phyloP scores from a whole-genome alignment of 2,888 invertebrate genomes.

The Caenorhabditis uteleia region DNA sequence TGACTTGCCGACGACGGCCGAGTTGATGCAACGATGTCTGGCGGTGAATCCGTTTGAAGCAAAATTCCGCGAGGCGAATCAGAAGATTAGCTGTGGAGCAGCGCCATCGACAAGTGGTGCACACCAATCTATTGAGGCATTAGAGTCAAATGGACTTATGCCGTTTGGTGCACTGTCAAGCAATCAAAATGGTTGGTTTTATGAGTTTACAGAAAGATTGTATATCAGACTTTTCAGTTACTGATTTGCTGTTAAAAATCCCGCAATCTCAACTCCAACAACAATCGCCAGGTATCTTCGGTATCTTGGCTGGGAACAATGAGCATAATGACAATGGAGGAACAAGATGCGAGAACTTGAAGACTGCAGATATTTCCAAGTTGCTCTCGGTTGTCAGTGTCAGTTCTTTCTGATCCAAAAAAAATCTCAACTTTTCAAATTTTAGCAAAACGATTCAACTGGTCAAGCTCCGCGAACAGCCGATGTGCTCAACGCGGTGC shows the following conservation, averaged over 20 bases:
- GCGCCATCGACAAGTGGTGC: slow-evolving; percentile 30
- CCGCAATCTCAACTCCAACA: slow-evolving; percentile 33
- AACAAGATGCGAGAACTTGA: slow-evolving; percentile 51
- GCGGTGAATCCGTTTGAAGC: slow-evolving; percentile 67
- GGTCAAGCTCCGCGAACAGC: slow-evolving; percentile 65
- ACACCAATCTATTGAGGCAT: slow-evolving; percentile 33
- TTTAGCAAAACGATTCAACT: slow-evolving; percentile 54
- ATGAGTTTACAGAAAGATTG: not conserved
- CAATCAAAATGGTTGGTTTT: slow-evolving; percentile 6
- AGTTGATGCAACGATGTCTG: slow-evolving; percentile 66
- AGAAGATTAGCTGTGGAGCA: slow-evolving; percentile 46
- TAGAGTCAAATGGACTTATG: slow-evolving; percentile 51
- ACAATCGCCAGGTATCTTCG: slow-evolving; percentile 65
- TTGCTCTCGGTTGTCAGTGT: slow-evolving; percentile 15
- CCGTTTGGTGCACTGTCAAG: slow-evolving; percentile 32
- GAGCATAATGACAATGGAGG: slow-evolving; percentile 48
- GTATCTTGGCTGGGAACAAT: slow-evolving; percentile 50
- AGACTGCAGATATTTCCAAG: slow-evolving; percentile 52
- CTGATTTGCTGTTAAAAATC: slow-evolving; percentile 37
- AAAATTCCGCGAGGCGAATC: slow-evolving; percentile 67
- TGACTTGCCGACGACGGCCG: slow-evolving; percentile 66
- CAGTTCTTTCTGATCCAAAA: not conserved
- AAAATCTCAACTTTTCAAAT: slow-evolving; percentile 36
- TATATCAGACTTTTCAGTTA: slow-evolving; percentile 7
- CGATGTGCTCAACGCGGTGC: slow-evolving; percentile 66